Base-by-base conservation (phyloP, 2,113 vertebrate genomes). In the Rhagologus leucostigma region DNA sequence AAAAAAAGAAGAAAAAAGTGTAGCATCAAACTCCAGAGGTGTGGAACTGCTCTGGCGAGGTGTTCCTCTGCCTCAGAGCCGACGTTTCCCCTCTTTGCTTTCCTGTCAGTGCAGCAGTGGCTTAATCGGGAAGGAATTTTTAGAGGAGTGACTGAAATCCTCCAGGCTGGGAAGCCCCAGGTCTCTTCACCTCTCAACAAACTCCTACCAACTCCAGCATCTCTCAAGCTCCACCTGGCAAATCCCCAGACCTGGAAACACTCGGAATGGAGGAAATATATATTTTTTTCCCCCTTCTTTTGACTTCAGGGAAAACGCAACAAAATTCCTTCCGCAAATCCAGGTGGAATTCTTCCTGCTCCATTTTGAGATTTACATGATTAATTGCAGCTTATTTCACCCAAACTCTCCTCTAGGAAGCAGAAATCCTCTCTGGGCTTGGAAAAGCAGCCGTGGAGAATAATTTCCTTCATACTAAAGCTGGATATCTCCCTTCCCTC, bases 401-500 rank as follows among this genome's bases (percentile, higher is more conserved):
- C 47, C 62, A 20, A 75, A 29, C 23, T 37, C 41, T 19, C 14
- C 29, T 82, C 33, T 5, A 68, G 57, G 42, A 84, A 63, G 23
- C 50, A 78, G 70, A 85, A 85, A 85, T 16, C 56, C 70, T 22
- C 74, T 24, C 23, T 0, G n/a, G 63, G 56, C 16, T 26, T 50
- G 56, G 52, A 67, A 37, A 53, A 71, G 15, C 10, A 50, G 35
- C 42, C n/a, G 9, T 1, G 41, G 37, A 50, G 57, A 53, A 33
- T 13, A 1, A 82, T n/a, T 71, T 68, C 7, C 24, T 42, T 24
- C 7, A 6, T 1, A 21, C 29, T 46, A 1, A 41, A 32, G 39
- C 12, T 5, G 47, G 42, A 1, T 6, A 4, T 30, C 17, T 60
- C 10, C 2, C 27, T 32, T 5, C 39, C 11, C 21, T 37, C n/a